A percentile compares a stretch with the other conserved stretches of the same genome.
Evolutionary conservation across 1,140 invertebrate genomes (phyloP).

Genomic region (Bradynema listronoti): DNA sequence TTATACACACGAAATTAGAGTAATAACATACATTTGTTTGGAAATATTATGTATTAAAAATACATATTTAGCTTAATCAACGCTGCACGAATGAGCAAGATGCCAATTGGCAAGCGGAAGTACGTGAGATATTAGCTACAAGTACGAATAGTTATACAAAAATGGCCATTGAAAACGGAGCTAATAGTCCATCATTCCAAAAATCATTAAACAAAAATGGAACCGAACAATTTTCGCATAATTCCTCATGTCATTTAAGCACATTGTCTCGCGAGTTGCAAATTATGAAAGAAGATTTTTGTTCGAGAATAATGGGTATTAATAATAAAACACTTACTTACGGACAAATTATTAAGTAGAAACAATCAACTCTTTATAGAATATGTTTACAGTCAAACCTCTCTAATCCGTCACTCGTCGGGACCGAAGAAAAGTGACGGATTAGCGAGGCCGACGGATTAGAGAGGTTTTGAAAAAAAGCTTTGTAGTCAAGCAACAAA

Average conservation of each 20-base stretch:
- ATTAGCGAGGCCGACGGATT: no score
- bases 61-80: slow-evolving; percentile 41
- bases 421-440: no score
- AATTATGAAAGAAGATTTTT: slow-evolving; percentile 42
- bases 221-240: slow-evolving; percentile 13
- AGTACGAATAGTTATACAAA: slow-evolving; percentile 8
- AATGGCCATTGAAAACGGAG: no score
- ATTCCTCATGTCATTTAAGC: slow-evolving; percentile 24
- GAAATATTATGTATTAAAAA: neutral
- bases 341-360: neutral
- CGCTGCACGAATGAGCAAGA: slow-evolving; percentile 29
- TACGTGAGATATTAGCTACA: slow-evolving; percentile 41
- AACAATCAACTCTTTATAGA: neutral
- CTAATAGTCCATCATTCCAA: no score
- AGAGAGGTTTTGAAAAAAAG: no score
- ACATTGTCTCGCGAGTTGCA: slow-evolving; percentile 35
- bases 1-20: no score
- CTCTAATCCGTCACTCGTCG: no score
- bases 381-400: neutral
- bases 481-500: no score
- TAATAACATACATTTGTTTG: neutral
- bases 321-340: neutral
- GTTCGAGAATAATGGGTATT: slow-evolving; percentile 27
- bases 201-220: no score
- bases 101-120: slow-evolving; percentile 49